phyloP scores from a whole-genome alignment of 2,797 vertebrate species.

The Enteromius afrohamiltoni region DNA sequence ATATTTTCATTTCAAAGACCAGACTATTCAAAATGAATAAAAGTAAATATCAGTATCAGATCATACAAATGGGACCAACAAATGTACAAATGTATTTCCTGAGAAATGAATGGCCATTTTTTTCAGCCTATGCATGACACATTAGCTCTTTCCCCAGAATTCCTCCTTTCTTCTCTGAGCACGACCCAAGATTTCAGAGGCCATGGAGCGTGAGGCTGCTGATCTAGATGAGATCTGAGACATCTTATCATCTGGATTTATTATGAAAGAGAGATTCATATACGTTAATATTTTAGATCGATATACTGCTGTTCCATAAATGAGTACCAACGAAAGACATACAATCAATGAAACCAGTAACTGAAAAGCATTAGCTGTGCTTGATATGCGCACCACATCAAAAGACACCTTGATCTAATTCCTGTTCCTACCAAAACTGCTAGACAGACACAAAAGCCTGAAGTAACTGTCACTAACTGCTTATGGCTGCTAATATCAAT shows the following conservation, averaged over 20 bases:
- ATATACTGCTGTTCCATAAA: background rate
- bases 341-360: background rate
- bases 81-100: background rate
- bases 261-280: conserved; percentile 7
- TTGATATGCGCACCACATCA: conserved; percentile 57
- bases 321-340: background rate
- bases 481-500: background rate
- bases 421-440: conserved; percentile 44
- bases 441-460: conserved; percentile 11
- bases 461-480: background rate
- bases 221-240: conserved; percentile 86
- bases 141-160: conserved; percentile 81
- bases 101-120: conserved; percentile 4
- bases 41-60: background rate
- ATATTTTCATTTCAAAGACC: background rate
- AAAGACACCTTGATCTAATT: conserved; percentile 40
- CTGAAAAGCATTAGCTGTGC: conserved; percentile 30
- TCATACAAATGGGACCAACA: background rate
- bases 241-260: conserved; percentile 77
- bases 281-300: background rate
- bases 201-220: conserved; percentile 80
- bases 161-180: conserved; percentile 83
- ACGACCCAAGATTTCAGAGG: conserved; percentile 82
- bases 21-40: background rate
- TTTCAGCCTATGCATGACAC: background rate